Evolutionary conservation across 2,113 vertebrate genomes (phyloP).

Genomic region (Sinocyclocheilus anshuiensis): DNA sequence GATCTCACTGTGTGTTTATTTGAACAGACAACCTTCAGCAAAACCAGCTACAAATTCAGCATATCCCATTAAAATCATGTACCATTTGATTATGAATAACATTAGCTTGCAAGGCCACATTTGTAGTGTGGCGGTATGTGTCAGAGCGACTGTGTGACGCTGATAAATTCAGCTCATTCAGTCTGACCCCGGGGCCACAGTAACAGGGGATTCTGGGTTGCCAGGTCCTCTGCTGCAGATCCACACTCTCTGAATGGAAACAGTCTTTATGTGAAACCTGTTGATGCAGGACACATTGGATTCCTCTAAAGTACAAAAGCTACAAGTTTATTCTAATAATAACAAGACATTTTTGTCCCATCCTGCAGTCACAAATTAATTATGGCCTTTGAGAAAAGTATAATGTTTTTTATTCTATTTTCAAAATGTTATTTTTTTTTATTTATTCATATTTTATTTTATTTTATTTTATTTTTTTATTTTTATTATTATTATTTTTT

Average conservation of each 20-base stretch:
- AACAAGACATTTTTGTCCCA: neutral
- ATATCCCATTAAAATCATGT: conserved; percentile 8
- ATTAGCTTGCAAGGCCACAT: conserved; percentile 11
- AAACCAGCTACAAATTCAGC: neutral
- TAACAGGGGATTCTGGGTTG: neutral
- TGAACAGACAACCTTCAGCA: neutral
- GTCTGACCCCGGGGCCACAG: neutral
- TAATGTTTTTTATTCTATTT: no score
- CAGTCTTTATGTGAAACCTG: neutral
- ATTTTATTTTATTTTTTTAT: no score
- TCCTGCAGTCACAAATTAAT: no score
- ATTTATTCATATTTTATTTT: no score
- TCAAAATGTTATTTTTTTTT: no score
- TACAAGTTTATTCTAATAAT: neutral
- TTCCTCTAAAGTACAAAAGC: neutral
- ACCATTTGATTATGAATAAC: conserved; percentile 5
- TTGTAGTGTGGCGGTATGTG: neutral
- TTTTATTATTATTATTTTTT: no score
- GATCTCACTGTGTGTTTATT: conserved; percentile 11
- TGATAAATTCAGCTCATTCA: conserved; percentile 20
- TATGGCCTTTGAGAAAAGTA: no score
- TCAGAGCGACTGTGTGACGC: conserved; percentile 2
- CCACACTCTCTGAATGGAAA: neutral
- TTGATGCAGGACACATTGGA: neutral
- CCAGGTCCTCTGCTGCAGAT: neutral